Evolutionary conservation across 2,797 vertebrate species (phyloP), one percentile per base, ranked within the genome.

Genomic region (Heteromormyrus szaboi): DNA sequence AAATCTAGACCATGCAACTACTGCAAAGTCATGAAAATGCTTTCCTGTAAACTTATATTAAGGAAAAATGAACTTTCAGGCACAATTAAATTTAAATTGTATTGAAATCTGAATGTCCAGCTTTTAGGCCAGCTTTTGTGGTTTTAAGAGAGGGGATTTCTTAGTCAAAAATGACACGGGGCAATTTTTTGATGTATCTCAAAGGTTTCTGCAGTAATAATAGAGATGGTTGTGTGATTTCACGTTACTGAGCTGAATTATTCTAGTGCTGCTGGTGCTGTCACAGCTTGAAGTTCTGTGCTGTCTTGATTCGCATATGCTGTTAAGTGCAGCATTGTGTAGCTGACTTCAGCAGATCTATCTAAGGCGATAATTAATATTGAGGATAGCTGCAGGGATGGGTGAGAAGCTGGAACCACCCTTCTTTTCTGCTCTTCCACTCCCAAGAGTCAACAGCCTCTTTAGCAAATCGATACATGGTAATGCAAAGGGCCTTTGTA

Each of bases 401-500:
- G 48, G 62, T 17, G 59, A 14, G 81, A 59, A 65, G 56, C 56
- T 51, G 83, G 51, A 46, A n/a, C 19, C 37, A 33, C 37, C 14
- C 72, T 87, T 81, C 51, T 50, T 25, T 87, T 81, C 65, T 85
- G 8, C 51, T 19, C 37, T n/a, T 1, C 3, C 25, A 9, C 44
- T 41, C 51, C 25, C n/a, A 11, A 33, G 79, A 88, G 48, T 68
- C 87, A 88, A 76, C 59, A 59, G 81, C 87, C 87, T 89, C 83
- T 88, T 90, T 87, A 89, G 89, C 19, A 93, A 94, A 93, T 94
- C 92, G 92, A 95, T 91, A 92, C 91, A 90, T 90, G 92, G 93
- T 93, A 92, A 91, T 90, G 87, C 90, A 91, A 91, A 90, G 91
- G 95, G 95, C 93, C 93, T 94, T 94, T 93, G 65, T 59, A 89